Base-by-base conservation (phyloP, 2,888 invertebrate genomes). In the Germaria angustata region DNA sequence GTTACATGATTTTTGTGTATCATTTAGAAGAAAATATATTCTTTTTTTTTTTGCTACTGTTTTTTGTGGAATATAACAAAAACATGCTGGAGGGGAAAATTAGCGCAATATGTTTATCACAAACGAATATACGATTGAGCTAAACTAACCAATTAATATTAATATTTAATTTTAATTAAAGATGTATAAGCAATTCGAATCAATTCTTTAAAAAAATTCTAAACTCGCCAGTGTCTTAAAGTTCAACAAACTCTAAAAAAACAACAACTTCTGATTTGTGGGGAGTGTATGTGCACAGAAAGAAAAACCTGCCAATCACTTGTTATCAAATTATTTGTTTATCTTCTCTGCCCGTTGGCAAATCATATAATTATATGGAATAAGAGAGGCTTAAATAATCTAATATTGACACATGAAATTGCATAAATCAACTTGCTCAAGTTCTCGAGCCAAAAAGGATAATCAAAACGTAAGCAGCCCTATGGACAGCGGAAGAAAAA, bases 351-450 rank as follows among this genome's bases (percentile, higher is more conserved):
- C 36, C 34, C 8, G 2, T 13, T 2, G n/a, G 20, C 6, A 28
- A 24, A 39, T 11, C 57, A 36, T 76, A 49, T 69, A 76, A 71
- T 71, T 75, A 59, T 41, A 39, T 69, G 49, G 9, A 68, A 46
- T 17, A 78, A 78, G 73, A 63, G 76, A 79, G 76, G 59, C 36
- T 69, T 66, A 44, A 34, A 68, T 73, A 71, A 75, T 71, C 80
- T 78, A 84, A 84, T 78, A 80, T 80, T 80, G 77, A 77, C 68
- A 80, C 36, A 78, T 46, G 65, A 78, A 73, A 66, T 75, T 71
- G 65, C 75, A 81, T 61, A 57, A 73, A 69, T 61, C 49, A 77
- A 55, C 11, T 28, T 8, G 46, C 8, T 49, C 22, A 77, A 66
- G 24, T 71, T 66, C 49, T 24, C 17, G 17, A 36, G 20, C 34